These are phyloP conservation scores for Andricus quercusramuli DNA, from an alignment of 2,888 invertebrate species.

Conservation along the genomic window DNA sequence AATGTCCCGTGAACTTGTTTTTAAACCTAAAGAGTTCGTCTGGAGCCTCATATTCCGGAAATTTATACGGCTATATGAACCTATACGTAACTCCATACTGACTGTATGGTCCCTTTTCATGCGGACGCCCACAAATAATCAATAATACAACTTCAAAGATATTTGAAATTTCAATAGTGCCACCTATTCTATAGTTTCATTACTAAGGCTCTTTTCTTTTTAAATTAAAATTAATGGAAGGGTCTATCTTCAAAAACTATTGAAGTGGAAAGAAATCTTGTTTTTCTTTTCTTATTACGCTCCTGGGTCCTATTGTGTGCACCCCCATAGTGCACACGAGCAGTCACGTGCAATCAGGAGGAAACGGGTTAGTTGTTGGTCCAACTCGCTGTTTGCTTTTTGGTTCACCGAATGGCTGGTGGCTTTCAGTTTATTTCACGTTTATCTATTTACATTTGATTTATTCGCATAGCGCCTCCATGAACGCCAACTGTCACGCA, in stretches of 20 bases:
- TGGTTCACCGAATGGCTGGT: constrained; percentile 54
- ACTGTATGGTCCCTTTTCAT: too few species aligned
- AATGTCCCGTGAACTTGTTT: too few species aligned
- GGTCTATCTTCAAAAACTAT: not conserved
- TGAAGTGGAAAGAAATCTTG: not conserved
- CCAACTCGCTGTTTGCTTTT: constrained; percentile 47
- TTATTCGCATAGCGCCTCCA: constrained; percentile 59
- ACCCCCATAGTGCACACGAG: constrained; percentile 12
- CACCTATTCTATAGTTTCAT: too few species aligned
- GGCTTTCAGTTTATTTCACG: constrained; percentile 62
- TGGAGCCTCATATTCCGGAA: too few species aligned
- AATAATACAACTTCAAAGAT: too few species aligned
- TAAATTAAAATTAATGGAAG: too few species aligned
- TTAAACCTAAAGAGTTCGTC: too few species aligned
- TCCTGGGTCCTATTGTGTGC: constrained; percentile 6
- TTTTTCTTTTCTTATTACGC: not conserved
- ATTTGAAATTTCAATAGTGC: too few species aligned
- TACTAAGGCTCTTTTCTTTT: too few species aligned
- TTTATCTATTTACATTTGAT: constrained; percentile 60
- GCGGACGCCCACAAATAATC: too few species aligned
- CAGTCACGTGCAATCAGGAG: constrained; percentile 15
- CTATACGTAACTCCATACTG: too few species aligned
- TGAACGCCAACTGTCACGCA: constrained; percentile 52
- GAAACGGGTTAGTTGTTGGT: constrained; percentile 30
- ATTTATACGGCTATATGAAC: too few species aligned